Conservation (phyloP, 1,140 invertebrate species). For the Paraescarpia echinospica region DNA sequence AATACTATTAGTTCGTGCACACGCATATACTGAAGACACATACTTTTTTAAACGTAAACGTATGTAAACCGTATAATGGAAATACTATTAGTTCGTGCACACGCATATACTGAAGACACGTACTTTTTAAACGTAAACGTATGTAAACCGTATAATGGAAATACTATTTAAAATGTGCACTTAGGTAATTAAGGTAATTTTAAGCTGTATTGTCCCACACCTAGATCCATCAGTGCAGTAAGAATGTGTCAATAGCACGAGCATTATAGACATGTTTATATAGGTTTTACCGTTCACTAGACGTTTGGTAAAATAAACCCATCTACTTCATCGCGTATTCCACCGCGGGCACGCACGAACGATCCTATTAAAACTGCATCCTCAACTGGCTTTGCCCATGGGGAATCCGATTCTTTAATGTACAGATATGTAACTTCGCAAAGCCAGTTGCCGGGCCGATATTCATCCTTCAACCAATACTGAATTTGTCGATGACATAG, state of each 20-base stretch:
- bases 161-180: not conserved
- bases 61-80: too few species aligned
- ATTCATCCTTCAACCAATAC: too few species aligned
- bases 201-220: not conserved
- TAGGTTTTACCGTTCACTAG: not conserved
- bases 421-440: too few species aligned
- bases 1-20: not conserved
- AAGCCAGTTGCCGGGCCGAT: too few species aligned
- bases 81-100: not conserved
- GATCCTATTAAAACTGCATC: too few species aligned
- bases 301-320: not conserved
- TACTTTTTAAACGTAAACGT: too few species aligned
- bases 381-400: not conserved
- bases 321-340: not conserved
- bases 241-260: not conserved
- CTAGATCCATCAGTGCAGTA: not conserved
- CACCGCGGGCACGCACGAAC: not conserved
- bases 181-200: not conserved
- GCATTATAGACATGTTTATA: not conserved
- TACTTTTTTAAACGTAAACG: too few species aligned
- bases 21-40: too few species aligned
- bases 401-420: not conserved
- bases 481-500: too few species aligned
- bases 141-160: not conserved
- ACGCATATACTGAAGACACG: too few species aligned